These are phyloP conservation scores for Myodes glareolus DNA, from an alignment of 2,113 vertebrate species.

Conservation along the genomic window DNA sequence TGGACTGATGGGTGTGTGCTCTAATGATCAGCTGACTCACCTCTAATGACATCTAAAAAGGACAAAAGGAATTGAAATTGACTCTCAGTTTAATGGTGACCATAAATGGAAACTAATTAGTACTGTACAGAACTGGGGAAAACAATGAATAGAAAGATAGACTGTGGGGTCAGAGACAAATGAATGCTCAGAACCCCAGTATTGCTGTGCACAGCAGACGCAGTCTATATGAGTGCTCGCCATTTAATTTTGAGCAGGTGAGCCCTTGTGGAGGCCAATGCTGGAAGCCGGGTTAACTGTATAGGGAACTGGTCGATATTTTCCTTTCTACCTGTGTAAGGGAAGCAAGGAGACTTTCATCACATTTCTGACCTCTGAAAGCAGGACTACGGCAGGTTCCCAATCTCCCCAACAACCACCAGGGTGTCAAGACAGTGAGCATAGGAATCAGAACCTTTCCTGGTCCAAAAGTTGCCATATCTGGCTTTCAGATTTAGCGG, in stretches of 20 bases:
- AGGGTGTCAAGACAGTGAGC: neutral
- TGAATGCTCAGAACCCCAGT: neutral
- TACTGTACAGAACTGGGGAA: neutral
- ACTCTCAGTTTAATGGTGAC: neutral
- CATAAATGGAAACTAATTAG: neutral
- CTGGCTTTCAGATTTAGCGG: neutral
- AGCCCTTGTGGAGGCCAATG: neutral
- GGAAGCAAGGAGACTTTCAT: neutral
- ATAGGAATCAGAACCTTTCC: neutral
- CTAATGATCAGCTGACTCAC: neutral
- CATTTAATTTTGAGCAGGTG: neutral
- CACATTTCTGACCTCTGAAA: constrained; percentile 17
- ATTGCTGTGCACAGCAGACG: neutral
- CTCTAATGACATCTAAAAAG: constrained; percentile 32
- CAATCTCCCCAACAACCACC: neutral
- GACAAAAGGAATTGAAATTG: neutral
- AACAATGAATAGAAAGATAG: neutral
- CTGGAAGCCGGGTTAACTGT: neutral
- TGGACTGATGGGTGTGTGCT: neutral
- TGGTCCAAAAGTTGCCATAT: neutral
- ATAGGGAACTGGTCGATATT: neutral
- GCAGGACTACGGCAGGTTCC: neutral
- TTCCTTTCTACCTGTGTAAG: neutral
- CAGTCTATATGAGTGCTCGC: neutral
- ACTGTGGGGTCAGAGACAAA: neutral